Base-by-base conservation (phyloP, 2,113 vertebrate species). In the Rhabdomys dilectus region DNA sequence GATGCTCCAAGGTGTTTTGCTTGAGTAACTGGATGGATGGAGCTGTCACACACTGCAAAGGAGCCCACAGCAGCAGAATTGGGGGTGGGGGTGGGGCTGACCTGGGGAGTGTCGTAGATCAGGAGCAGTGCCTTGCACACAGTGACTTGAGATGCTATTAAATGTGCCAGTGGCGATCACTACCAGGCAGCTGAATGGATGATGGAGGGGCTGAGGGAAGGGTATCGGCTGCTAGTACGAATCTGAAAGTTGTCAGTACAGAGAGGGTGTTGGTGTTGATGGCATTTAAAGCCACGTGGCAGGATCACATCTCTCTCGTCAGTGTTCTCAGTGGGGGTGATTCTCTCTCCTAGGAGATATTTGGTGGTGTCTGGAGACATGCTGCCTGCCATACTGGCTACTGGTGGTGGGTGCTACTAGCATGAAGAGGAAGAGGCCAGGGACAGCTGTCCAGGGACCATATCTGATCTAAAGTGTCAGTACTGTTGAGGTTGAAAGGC, bases 81-180 rank as follows among this genome's bases (percentile, higher is more conserved):
- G 39, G 39, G 5, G 42, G 19, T 2, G 42, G 16, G 19, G 26
- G 7, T 21, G 34, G 88, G 26, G 45, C 45, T 39, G 88, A 48
- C 89, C 70, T 86, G 95, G 93, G 34, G 51, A 77, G 45, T 81
- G 53, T 58, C 36, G 9, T 93, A 64, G 95, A 89, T 96, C 94
- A 91, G 95, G 94, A 95, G 92, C 17, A 60, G 85, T 42, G 81
- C 31, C 39, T 45, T 89, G 81, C 92, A 92, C 82, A 80, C 72
- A 94, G 51, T 92, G 88, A 92, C 72, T 94, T 53, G 96, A 97
- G 84, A 80, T 84, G n/a, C 93, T 88, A 36, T 94, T 95, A 96
- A 89, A 64, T 26, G 51, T 89, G 81, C 73, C 45, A 51, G 77
- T 85, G 96, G 88, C 56, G 81, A 48, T 78, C 87, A 29, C 81